phyloP scores from a whole-genome alignment of 2,113 vertebrate genomes.

The Athene noctua region DNA sequence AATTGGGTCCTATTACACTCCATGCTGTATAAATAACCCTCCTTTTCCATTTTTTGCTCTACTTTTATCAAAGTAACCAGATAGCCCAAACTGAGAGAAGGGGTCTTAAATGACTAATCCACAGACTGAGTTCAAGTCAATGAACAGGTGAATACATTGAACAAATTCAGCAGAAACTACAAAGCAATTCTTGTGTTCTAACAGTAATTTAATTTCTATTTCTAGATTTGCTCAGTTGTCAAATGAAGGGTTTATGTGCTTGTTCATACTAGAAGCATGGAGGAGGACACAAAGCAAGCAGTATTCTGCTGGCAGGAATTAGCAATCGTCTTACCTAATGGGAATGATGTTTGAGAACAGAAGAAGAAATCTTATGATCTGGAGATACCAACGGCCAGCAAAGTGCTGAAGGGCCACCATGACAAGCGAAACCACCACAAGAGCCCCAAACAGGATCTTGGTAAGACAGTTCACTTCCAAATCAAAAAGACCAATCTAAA shows the following conservation, averaged over 20 bases:
- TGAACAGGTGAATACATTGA: neutral
- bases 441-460: slow-evolving; percentile 93
- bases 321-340: slow-evolving; percentile 80
- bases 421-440: slow-evolving; percentile 93
- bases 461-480: slow-evolving; percentile 97
- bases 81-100: neutral
- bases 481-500: slow-evolving; percentile 95
- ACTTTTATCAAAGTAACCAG: neutral
- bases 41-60: neutral
- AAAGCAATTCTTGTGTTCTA: neutral
- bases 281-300: neutral
- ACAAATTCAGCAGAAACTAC: neutral
- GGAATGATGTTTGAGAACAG: slow-evolving; percentile 97
- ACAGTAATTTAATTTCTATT: neutral
- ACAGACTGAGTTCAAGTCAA: neutral
- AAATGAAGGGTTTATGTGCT: neutral
- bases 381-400: slow-evolving; percentile 95
- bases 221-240: neutral
- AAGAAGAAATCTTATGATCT: slow-evolving; percentile 94
- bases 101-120: neutral
- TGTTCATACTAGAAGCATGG: neutral
- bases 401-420: slow-evolving; percentile 98
- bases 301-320: neutral
- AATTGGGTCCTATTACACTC: neutral
- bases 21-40: neutral